phyloP scores from a whole-genome alignment of 2,113 vertebrate species.

The Solea solea region DNA sequence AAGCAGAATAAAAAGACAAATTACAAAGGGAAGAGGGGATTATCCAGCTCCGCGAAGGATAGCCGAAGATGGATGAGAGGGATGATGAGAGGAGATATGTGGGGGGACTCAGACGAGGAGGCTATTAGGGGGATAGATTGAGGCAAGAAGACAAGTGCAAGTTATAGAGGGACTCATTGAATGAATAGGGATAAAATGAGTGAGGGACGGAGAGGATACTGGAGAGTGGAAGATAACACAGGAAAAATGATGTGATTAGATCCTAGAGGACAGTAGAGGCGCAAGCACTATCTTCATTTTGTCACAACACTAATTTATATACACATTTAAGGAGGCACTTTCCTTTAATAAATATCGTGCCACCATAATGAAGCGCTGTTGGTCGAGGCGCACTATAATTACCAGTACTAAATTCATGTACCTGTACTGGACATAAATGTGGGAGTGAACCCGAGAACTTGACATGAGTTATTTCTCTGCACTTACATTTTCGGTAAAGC shows the following conservation, averaged over 20 bases:
- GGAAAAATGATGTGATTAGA: conserved; percentile 7
- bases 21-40: conserved; percentile 51
- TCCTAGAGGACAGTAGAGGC: not conserved
- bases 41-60: conserved; percentile 42
- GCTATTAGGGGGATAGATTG: conserved; percentile 60
- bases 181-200: conserved; percentile 45
- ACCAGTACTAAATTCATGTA: no score
- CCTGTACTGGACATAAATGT: not conserved
- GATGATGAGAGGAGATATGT: conserved; percentile 51
- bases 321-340: not conserved
- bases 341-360: not conserved
- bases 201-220: conserved; percentile 9
- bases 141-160: conserved; percentile 27
- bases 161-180: conserved; percentile 21
- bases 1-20: conserved; percentile 37
- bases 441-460: not conserved
- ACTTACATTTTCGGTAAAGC: no score
- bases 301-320: no score
- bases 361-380: not conserved
- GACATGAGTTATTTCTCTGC: not conserved
- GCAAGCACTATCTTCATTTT: no score
- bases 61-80: conserved; percentile 40
- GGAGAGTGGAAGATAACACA: conserved; percentile 6
- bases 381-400: not conserved
- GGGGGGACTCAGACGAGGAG: conserved; percentile 47